Percentiles rank a stretch among this genome's conserved stretches.
phyloP scores from a whole-genome alignment of 2,888 invertebrate genomes.

The Cephus pygmeus region DNA sequence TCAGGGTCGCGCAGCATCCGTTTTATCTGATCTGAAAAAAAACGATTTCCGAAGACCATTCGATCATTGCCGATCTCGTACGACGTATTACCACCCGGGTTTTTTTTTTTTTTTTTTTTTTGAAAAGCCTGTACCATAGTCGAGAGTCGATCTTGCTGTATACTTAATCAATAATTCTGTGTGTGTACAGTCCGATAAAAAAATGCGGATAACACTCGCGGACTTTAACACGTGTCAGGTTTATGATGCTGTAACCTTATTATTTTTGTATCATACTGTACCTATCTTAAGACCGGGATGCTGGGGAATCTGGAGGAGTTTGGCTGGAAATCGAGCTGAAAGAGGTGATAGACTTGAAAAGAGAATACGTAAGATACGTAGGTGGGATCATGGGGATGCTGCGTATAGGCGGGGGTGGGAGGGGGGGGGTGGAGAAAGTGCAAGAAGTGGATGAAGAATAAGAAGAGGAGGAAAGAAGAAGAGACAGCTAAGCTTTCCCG shows the following conservation, averaged over 20 bases:
- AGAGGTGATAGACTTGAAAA: neutral
- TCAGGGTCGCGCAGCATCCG: neutral
- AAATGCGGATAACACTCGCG: neutral
- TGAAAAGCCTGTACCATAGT: neutral
- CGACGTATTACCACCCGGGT: neutral
- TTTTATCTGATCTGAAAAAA: neutral
- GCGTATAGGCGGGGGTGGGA: neutral
- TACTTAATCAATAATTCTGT: neutral
- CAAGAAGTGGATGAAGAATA: neutral
- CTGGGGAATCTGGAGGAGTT: neutral
- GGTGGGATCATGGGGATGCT: constrained; percentile 8
- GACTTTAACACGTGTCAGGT: neutral
- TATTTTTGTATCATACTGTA: neutral
- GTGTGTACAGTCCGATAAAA: neutral
- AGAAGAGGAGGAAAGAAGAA: constrained; percentile 7
- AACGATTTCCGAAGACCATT: neutral
- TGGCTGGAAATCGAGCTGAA: neutral
- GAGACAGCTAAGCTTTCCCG: constrained; percentile 19
- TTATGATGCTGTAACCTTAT: neutral
- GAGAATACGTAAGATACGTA: constrained; percentile 5
- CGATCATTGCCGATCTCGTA: neutral
- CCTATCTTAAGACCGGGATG: neutral
- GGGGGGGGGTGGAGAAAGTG: neutral
- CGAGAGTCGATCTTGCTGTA: neutral
- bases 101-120: neutral